These are phyloP conservation scores for Larimichthys crocea DNA, from an alignment of 2,113 vertebrate genomes.

Conservation along the genomic window DNA sequence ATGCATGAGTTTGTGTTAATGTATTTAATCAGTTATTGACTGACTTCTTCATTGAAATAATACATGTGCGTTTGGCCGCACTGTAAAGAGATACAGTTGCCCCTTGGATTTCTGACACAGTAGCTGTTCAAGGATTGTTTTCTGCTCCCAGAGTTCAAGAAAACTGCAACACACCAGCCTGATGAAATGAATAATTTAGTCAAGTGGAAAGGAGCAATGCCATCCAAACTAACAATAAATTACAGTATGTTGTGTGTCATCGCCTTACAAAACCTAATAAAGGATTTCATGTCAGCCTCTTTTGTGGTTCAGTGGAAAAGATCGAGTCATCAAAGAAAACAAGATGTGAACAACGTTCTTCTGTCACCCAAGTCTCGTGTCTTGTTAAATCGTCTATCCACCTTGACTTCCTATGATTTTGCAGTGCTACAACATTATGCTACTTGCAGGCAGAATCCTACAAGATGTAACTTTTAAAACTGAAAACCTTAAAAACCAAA, in stretches of 20 bases:
- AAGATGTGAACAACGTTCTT: neutral
- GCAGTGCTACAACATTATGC: neutral
- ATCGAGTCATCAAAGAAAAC: neutral
- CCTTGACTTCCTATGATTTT: neutral
- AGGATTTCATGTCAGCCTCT: no score
- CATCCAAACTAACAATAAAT: neutral
- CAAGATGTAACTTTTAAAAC: conserved; percentile 18
- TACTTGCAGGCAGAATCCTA: neutral
- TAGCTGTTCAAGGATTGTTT: no score
- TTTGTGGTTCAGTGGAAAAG: neutral
- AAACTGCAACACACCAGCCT: no score
- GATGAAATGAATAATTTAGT: no score
- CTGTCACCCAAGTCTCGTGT: neutral
- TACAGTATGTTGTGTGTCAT: neutral
- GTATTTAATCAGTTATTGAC: neutral
- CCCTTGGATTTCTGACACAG: no score
- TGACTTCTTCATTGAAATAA: no score
- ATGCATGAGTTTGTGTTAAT: neutral
- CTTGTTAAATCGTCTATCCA: neutral
- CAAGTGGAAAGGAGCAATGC: neutral
- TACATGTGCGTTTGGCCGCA: neutral
- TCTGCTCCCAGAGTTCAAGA: no score
- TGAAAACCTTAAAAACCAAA: neutral
- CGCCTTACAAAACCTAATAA: neutral
- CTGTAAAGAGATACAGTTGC: no score